A percentile compares a stretch with the other conserved stretches of the same genome.
Conservation (phyloP, 2,797 vertebrate species). For the Ctenosaura bakeri region DNA sequence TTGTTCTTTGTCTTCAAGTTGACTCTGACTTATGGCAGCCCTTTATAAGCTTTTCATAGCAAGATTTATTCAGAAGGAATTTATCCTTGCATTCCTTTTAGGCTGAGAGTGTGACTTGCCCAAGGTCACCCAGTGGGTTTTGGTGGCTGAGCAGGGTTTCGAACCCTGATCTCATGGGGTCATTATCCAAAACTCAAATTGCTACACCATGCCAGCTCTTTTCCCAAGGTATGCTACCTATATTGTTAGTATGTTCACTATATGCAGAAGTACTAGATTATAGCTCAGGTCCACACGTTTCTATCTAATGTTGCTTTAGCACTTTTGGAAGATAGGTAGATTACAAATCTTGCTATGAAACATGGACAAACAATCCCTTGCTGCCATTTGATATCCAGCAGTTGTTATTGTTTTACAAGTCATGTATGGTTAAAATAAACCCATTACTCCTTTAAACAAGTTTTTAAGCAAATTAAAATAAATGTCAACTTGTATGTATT, state of each 20-base stretch:
- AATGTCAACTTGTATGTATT: conserved; percentile 33
- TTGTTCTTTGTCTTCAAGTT: too few relatives aligned
- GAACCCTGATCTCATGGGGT: too few relatives aligned
- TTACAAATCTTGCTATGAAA: conserved; percentile 54
- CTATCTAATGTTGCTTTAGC: conserved; percentile 43
- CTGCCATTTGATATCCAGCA: conserved; percentile 60
- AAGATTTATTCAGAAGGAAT: too few relatives aligned
- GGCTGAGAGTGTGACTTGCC: too few relatives aligned
- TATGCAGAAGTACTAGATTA: conserved; percentile 45
- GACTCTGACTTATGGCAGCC: too few relatives aligned
- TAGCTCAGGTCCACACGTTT: conserved; percentile 50
- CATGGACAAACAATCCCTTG: conserved; percentile 45
- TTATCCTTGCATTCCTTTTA: too few relatives aligned
- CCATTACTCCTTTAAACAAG: conserved; percentile 19
- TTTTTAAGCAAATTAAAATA: neutral
- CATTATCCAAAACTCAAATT: too few relatives aligned
- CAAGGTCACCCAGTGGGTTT: too few relatives aligned
- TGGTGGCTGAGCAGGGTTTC: too few relatives aligned
- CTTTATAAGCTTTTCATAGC: too few relatives aligned
- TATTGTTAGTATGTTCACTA: conserved; percentile 40
- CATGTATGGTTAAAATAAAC: conserved; percentile 52
- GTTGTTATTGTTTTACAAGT: conserved; percentile 45
- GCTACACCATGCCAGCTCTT: too few relatives aligned
- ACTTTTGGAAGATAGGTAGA: conserved; percentile 63
- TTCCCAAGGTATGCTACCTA: neutral